phyloP scores from a whole-genome alignment of 2,113 vertebrate species.

The Neodon shergylaensis region DNA sequence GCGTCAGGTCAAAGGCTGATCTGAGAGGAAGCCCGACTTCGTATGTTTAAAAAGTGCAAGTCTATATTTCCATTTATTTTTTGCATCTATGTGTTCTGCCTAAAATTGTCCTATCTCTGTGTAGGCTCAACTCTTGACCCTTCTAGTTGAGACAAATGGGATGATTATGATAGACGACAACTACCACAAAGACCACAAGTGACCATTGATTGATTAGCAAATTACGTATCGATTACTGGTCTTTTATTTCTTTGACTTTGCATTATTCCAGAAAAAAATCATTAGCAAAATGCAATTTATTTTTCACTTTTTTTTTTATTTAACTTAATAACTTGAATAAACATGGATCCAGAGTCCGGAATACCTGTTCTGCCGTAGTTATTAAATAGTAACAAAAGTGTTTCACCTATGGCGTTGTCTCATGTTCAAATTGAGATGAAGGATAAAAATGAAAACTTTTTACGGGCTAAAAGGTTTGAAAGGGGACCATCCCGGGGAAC shows the following conservation, averaged over 20 bases:
- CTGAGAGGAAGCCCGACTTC: conserved; percentile 32
- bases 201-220: conserved; percentile 45
- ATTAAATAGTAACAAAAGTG: conserved; percentile 33
- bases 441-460: neutral
- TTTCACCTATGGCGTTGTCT: conserved; percentile 32
- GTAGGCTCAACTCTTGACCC: neutral
- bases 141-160: neutral
- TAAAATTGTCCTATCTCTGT: neutral
- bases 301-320: neutral
- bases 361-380: neutral
- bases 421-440: conserved; percentile 16
- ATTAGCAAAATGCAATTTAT: conserved; percentile 57
- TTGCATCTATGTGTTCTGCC: neutral
- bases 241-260: conserved; percentile 54
- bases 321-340: conserved; percentile 5
- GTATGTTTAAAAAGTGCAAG: neutral
- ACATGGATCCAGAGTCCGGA: neutral
- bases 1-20: neutral
- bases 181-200: neutral
- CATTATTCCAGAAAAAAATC: conserved; percentile 22
- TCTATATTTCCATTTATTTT: neutral
- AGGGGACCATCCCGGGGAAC: neutral
- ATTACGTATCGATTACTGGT: neutral
- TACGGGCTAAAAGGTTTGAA: neutral
- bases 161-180: neutral